Evolutionary conservation across 2,888 invertebrate species (phyloP), one percentile per base, ranked within the genome.

Genomic region (Leptopterna dolabrata): DNA sequence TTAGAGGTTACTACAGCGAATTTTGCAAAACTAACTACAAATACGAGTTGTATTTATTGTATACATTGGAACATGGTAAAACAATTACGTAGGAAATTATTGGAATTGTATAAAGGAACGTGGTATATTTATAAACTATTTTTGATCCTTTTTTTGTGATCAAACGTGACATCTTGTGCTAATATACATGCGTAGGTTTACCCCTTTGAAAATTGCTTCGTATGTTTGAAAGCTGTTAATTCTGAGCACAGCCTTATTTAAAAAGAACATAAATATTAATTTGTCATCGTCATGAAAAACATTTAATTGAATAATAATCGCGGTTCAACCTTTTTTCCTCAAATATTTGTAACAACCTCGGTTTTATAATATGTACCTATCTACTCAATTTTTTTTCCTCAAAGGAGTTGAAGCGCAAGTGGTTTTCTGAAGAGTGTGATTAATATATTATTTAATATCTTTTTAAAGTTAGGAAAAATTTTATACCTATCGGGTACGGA

Each of bases 401-500:
- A 19, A 70, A 19, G 16, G 73, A 73, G 24, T 19, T 63, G 24
- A 30, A 36, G 73, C 19, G 36, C 73, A 30, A 36, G 73, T 41
- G 36, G 78, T 78, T 78, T 78, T 78, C 43, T 45, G 43, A 45
- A 78, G 43, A 19, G 78, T 78, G 45, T 78, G 78, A 78, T 78
- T 78, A 45, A 45, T 45, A 45, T 73, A 73, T 41, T 73, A 36
- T 73, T 41, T 36, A 36, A 36, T 73, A 73, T 73, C 73, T 36
- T 73, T 27, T 78, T 78, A 78, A 36, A 78, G 63, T 78, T 78
- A 45, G 41, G 78, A 41, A 78, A 1, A 24, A 73, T 78, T 78
- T 78, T 78, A 78, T 78, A 78, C 78, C 78, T 78, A 78, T 45
- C 41, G 27, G 76, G 76, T 76, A 76, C 76, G 78, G 45, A 85